phyloP scores from a whole-genome alignment of 1,140 invertebrate genomes.

The fruit fly (Drosophila melanogaster) region Release_6_plus_ISO1_MT NT_033777.3:7103001-7103500 shows the following conservation, averaged over 20 bases:
- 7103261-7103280: conserved; percentile 18
- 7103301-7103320: conserved; percentile 62
- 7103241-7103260: conserved; percentile 41
- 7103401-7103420: conserved; percentile 20
- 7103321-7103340: conserved; percentile 45
- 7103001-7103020: conserved; percentile 14
- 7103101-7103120: conserved; percentile 50
- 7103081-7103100: conserved; percentile 9
- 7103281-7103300: conserved; percentile 61
- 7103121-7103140: conserved; percentile 67
- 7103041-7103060: conserved; percentile 15
- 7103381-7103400: conserved; percentile 54
- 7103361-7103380: conserved; percentile 63
- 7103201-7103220: conserved; percentile 2
- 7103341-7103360: conserved; percentile 14
- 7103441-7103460: conserved; percentile 62
- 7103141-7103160: conserved; percentile 39
- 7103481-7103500: conserved; percentile 44
- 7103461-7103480: conserved; percentile 64
- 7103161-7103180: conserved; percentile 48
- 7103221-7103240: conserved; percentile 35
- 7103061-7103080: neutral
- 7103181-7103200: conserved; percentile 3
- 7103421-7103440: conserved; percentile 38
- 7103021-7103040: conserved; percentile 34